Evolutionary conservation across 1,140 invertebrate genomes (phyloP).

Genomic region (Hydropsyche tenuis): DNA sequence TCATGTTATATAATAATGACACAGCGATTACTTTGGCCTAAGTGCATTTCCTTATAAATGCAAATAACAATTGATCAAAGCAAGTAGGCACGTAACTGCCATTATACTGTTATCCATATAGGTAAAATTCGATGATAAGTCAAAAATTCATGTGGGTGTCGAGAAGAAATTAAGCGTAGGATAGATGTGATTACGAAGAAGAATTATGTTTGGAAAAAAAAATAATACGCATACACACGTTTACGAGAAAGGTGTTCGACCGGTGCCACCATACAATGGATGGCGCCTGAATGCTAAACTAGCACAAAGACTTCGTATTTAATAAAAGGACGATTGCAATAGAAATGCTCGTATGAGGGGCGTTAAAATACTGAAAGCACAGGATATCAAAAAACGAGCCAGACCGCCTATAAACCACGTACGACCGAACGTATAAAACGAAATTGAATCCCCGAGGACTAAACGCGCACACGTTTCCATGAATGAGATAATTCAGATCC

Average conservation of each 20-base stretch:
- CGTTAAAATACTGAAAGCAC: conserved; percentile 3
- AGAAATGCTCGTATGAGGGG: neutral
- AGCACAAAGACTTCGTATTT: neutral
- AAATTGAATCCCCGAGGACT: conserved; percentile 1
- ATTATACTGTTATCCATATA: conserved; percentile 25
- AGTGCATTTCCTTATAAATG: conserved; percentile 24
- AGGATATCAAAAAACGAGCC: conserved; percentile 12
- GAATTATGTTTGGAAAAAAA: neutral
- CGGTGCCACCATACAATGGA: neutral
- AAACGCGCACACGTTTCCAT: too few species aligned
- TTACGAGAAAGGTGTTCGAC: conserved; percentile 13
- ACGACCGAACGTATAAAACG: neutral
- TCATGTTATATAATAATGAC: too few species aligned
- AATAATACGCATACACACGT: neutral
- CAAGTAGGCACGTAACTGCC: conserved; percentile 20
- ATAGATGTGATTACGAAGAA: conserved; percentile 11
- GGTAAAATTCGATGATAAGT: conserved; percentile 28
- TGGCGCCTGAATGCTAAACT: neutral
- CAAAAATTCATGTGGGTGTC: conserved; percentile 16
- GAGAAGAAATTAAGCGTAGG: conserved; percentile 27
- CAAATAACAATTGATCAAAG: conserved; percentile 21
- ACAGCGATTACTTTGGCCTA: neutral
- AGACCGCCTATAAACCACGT: neutral
- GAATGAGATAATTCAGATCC: too few species aligned
- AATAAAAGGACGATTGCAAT: neutral